Base-by-base conservation (phyloP, 1,140 invertebrate species). In the Grapholita molesta region DNA sequence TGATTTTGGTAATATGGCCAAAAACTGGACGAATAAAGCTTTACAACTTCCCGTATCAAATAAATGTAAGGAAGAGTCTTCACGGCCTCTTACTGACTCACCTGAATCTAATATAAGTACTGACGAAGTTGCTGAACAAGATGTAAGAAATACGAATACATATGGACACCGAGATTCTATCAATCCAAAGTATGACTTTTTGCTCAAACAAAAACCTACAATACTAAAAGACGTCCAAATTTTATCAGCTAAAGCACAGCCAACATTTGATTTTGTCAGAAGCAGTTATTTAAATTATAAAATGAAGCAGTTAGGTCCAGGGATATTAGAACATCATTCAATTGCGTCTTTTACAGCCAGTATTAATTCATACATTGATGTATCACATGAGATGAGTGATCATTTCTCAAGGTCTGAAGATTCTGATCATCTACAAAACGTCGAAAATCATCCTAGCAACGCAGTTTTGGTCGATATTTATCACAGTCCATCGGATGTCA, bases 251-350 rank as follows among this genome's bases (percentile, higher is more conserved):
- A 78, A 76, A 70, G 32, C 85, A 35, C 78, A 83, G 64, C 75
- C 75, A 6, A 55, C 71, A 52, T 79, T 79, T 71, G 77, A 81
- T 68, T 76, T 73, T 23, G 70, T 81, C 5, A 83, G 77, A 77
- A 80, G 64, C 64, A 77, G 68, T 32, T 86, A 87, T 74, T 70
- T 82, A 52, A 77, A 81, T 64, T 84, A 87, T 70, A 88, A 88
- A 80, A 68, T 84, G 12, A 81, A 84, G 73, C 74, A 68, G 66
- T 67, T 88, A 48, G 76, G 78, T 61, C 72, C 71, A 28, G 74
- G 82, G n/a, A 72, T 67, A 57, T 64, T 89, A 57, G 82, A 90
- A 70, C 82, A 83, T 35, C 74, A 79, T 72, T 88, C 86, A 3
- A 78, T 90, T 65, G 71, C 76, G n/a, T 53, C 42, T 21, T 0